A percentile compares a stretch with the other conserved stretches of the same genome.
phyloP scores from a whole-genome alignment of 35 echinoderm and acorn worm genomes.

The Heliocidaris erythrogramma region DNA sequence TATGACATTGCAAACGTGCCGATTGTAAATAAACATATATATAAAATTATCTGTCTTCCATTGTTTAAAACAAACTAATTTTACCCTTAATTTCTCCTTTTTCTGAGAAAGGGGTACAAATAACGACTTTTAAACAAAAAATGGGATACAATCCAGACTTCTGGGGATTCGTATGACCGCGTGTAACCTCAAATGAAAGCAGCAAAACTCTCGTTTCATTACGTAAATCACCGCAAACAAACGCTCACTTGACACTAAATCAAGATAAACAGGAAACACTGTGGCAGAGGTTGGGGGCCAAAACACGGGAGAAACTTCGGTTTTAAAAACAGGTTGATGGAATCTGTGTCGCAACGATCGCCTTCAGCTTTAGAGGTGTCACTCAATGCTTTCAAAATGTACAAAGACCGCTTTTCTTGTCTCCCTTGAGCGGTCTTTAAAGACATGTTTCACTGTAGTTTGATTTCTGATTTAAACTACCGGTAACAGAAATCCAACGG shows the following conservation, averaged over 20 bases:
- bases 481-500: no score
- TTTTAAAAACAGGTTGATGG: not conserved
- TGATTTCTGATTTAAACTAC: no score
- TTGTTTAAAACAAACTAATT: not conserved
- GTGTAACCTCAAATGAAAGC: not conserved
- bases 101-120: not conserved
- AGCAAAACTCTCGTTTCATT: not conserved
- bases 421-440: no score
- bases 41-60: not conserved
- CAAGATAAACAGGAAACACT: not conserved
- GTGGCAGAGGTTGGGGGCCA: not conserved
- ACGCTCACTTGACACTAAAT: not conserved
- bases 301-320: not conserved
- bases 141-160: not conserved
- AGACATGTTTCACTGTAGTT: no score
- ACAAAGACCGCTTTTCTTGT: no score
- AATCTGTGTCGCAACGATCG: not conserved
- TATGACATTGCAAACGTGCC: no score
- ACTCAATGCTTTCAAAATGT: not conserved
- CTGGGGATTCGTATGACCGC: not conserved
- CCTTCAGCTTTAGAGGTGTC: not conserved
- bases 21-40: not conserved
- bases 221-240: conserved; percentile 11
- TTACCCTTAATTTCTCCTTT: not conserved
- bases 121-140: not conserved